These are phyloP conservation scores for Melolontha melolontha DNA, from an alignment of 2,888 invertebrate genomes.

Conservation along the genomic window DNA sequence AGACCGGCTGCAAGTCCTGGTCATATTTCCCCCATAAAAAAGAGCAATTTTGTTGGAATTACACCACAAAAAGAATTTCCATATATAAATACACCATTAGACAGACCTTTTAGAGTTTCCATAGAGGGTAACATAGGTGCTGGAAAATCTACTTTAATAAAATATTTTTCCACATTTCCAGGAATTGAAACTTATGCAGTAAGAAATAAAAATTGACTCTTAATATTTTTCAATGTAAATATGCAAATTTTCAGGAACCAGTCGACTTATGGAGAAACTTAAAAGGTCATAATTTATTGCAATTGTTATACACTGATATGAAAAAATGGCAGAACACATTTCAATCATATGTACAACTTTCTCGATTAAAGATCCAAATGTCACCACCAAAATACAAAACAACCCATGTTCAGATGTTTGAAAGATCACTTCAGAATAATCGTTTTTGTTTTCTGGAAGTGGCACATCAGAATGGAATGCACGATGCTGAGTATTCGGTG, in stretches of 20 bases:
- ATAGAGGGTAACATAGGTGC: slow-evolving; percentile 67
- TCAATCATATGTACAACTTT: slow-evolving; percentile 91
- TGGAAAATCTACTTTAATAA: slow-evolving; percentile 65
- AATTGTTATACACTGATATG: slow-evolving; percentile 89
- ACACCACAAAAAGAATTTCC: slow-evolving; percentile 59
- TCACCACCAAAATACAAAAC: slow-evolving; percentile 65
- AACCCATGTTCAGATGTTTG: slow-evolving; percentile 87
- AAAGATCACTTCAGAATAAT: slow-evolving; percentile 89
- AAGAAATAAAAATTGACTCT: slow-evolving; percentile 46
- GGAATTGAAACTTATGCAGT: slow-evolving; percentile 64
- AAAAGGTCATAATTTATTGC: slow-evolving; percentile 82
- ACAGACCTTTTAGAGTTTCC: slow-evolving; percentile 63
- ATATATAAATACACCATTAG: slow-evolving; percentile 58
- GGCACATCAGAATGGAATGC: slow-evolving; percentile 77
- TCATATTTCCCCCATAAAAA: slow-evolving; percentile 51
- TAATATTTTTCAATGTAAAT: slow-evolving; percentile 2
- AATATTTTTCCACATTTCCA: slow-evolving; percentile 61
- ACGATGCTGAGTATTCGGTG: slow-evolving; percentile 82
- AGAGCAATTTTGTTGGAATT: slow-evolving; percentile 57
- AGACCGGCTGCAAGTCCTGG: slow-evolving; percentile 52
- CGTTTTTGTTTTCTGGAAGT: slow-evolving; percentile 80
- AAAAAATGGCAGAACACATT: slow-evolving; percentile 87
- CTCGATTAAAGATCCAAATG: slow-evolving; percentile 86
- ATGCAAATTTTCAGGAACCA: slow-evolving; percentile 73
- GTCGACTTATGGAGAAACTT: slow-evolving; percentile 88